Conservation (phyloP, 1,140 invertebrate species). For the Cherax destructor region DNA sequence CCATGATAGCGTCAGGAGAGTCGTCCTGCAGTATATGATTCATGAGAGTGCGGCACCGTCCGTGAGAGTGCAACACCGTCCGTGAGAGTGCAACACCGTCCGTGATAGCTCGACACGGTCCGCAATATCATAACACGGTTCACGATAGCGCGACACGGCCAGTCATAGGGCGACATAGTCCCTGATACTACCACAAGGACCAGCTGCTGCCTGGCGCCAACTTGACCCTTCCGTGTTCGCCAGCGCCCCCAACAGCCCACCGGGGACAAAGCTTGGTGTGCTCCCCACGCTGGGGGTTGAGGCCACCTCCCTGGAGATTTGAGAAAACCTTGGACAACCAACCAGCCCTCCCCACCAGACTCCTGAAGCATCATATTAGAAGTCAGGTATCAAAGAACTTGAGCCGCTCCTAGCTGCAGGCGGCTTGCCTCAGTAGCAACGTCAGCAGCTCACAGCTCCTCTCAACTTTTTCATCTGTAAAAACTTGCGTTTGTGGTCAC, state of each 20-base stretch:
- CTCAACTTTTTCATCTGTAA: too few relatives aligned
- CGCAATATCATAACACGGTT: too few relatives aligned
- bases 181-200: not conserved
- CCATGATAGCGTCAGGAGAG: too few relatives aligned
- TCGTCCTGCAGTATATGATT: too few relatives aligned
- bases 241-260: not conserved
- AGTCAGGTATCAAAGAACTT: not conserved
- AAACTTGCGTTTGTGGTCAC: too few relatives aligned
- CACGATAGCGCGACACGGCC: too few relatives aligned
- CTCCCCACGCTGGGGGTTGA: not conserved
- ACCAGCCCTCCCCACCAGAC: not conserved
- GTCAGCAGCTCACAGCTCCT: too few relatives aligned
- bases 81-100: not conserved
- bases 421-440: too few relatives aligned
- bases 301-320: not conserved
- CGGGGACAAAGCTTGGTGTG: constrained; percentile 7
- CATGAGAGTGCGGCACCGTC: not conserved
- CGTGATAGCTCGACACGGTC: not conserved
- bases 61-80: not conserved
- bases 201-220: constrained; percentile 28
- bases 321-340: not conserved
- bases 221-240: constrained; percentile 30
- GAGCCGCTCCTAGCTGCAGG: too few relatives aligned
- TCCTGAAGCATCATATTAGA: not conserved
- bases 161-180: too few relatives aligned